Percentiles rank a stretch among this genome's conserved stretches.
Evolutionary conservation across 1,140 invertebrate genomes (phyloP).

Genomic region (Papilio xuthus): DNA sequence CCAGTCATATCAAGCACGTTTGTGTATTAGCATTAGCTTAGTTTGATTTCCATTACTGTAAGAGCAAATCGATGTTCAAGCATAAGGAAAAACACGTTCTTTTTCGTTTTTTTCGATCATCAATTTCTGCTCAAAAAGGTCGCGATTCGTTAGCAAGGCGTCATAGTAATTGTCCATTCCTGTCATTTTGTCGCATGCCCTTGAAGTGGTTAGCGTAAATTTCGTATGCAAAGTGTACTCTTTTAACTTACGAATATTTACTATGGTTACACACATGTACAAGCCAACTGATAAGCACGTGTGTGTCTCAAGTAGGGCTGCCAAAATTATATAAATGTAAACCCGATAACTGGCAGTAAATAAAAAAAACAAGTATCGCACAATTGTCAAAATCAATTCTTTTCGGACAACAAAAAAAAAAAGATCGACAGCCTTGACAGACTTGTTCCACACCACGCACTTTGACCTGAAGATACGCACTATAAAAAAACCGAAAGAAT

Average conservation of each 20-base stretch:
- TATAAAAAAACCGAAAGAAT: background rate
- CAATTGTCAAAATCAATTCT: background rate
- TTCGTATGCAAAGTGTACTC: constrained; percentile 31
- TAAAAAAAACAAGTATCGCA: background rate
- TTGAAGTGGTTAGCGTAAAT: constrained; percentile 35
- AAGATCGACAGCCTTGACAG: background rate
- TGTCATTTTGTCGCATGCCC: constrained; percentile 17
- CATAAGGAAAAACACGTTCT: constrained; percentile 13
- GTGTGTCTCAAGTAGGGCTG: constrained; percentile 44
- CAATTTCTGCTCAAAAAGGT: constrained; percentile 6
- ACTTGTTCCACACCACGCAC: background rate
- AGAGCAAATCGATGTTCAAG: constrained; percentile 11
- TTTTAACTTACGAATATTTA: constrained; percentile 40
- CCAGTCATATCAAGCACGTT: background rate
- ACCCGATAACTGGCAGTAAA: background rate
- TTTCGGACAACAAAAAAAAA: background rate
- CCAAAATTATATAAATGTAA: background rate
- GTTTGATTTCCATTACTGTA: background rate
- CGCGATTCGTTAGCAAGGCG: background rate
- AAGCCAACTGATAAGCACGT: constrained; percentile 69
- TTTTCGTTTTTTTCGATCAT: constrained; percentile 1
- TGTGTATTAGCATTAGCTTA: background rate
- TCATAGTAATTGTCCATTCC: constrained; percentile 29
- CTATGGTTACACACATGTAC: constrained; percentile 50
- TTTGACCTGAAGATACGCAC: background rate